Evolutionary conservation across 1,140 invertebrate genomes (phyloP), one percentile per base, ranked within the genome.

Genomic region (Drosophila parvula): DNA sequence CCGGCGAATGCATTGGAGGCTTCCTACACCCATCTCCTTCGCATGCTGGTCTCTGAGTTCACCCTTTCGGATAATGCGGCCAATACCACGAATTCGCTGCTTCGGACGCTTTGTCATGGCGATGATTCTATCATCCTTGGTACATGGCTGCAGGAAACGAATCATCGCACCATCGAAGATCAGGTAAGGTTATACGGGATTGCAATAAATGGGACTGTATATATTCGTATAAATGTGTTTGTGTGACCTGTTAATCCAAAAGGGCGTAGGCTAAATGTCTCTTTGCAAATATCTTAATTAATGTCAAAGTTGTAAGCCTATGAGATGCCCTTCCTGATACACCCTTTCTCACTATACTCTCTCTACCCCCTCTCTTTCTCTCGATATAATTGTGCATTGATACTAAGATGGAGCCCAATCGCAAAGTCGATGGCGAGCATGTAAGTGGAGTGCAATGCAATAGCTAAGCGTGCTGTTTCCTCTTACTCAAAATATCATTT

Each of bases 21-120:
- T 70, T 97, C 96, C 18, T 97, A 97, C 69, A 97, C 97, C 1
- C 96, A 96, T 92, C 93, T 98, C 27, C 92, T 99, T 56, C 94
- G 98, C 60, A 96, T 99, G 93, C 93, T 99, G n/a, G 98, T 99
- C 4, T 97, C 98, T 3, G 99, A 99, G 93, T 97, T 99, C 74
- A 99, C 98, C 0, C 93, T 99, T 18, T 96, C 97, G 27, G 98
- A 99, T 92, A 99, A 98, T 93, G 95, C 96, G 30, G 97, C 97
- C 18, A 98, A 98, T 90, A 98, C 97, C 16, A 98, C 98, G 0
- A 99, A 98, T 27, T 98, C 97, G 0, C 94, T 98, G 55, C 93
- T 99, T 32, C 94, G 96, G 50, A 94, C 94, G 44, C 95, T 98
- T 43, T 98, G 98, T 92, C 97, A 99, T 93, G 95, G 96, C 4